Percentiles rank a stretch among this genome's conserved stretches.
phyloP scores from a whole-genome alignment of 2,888 invertebrate species.

The Ischnus inquisitorius region DNA sequence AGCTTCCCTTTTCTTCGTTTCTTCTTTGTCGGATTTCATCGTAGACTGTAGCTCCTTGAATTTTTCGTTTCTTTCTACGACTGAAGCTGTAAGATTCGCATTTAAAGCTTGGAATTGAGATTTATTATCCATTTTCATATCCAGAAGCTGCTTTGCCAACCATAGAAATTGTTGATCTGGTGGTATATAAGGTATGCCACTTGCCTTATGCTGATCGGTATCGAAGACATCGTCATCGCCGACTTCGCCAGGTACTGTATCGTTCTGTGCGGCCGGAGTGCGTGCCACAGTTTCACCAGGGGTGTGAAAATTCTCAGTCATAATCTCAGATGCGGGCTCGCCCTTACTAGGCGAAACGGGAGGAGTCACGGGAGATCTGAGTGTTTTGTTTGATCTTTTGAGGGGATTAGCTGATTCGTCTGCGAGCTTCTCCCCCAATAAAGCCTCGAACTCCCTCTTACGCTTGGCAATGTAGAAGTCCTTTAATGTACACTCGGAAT shows the following conservation, averaged over 20 bases:
- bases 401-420: not conserved
- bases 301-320: not conserved
- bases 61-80: constrained; percentile 11
- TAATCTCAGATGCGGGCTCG: not conserved
- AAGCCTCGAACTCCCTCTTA: constrained; percentile 12
- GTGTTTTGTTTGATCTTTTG: constrained; percentile 20
- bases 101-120: constrained; percentile 19
- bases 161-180: constrained; percentile 18
- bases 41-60: not conserved
- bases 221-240: no score
- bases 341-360: not conserved
- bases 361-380: constrained; percentile 7
- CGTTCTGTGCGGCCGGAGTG: no score
- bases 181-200: not conserved
- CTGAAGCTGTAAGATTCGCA: not conserved
- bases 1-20: constrained; percentile 9
- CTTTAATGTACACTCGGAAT: constrained; percentile 25
- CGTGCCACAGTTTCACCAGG: no score
- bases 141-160: constrained; percentile 22
- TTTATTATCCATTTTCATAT: constrained; percentile 23
- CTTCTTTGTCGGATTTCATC: constrained; percentile 11
- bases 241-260: no score
- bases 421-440: not conserved
- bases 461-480: constrained; percentile 19
- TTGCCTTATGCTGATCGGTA: not conserved